A percentile compares a stretch with the other conserved stretches of the same genome.
Conservation (phyloP, 2,797 vertebrate genomes). For the Hypotaenidia philippensis region DNA sequence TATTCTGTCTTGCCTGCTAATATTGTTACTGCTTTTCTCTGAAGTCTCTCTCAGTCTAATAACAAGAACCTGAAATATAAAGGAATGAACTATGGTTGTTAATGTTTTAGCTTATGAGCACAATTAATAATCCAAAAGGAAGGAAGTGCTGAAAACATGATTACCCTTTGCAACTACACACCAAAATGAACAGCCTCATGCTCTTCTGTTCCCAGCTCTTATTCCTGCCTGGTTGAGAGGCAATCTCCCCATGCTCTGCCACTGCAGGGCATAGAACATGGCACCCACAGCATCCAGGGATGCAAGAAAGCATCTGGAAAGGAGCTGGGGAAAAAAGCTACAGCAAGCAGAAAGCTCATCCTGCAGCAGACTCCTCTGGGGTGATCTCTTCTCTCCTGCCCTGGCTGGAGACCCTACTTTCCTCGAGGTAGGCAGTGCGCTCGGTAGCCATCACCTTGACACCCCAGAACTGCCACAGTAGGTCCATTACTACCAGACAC, state of each 20-base stretch:
- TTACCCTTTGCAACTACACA: neutral
- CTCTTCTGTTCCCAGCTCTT: neutral
- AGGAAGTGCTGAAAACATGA: neutral
- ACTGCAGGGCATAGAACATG: neutral
- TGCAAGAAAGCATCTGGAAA: neutral
- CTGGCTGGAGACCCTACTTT: neutral
- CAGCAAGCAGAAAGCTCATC: neutral
- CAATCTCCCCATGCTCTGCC: neutral
- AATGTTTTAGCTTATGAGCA: conserved; percentile 6
- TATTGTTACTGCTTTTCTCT: conserved; percentile 33
- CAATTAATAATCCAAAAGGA: conserved; percentile 28
- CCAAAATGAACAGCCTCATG: neutral
- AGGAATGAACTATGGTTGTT: conserved; percentile 2
- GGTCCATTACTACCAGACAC: neutral
- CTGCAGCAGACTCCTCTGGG: neutral
- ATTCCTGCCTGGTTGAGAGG: neutral
- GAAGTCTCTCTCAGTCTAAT: conserved; percentile 26
- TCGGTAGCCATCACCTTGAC: neutral
- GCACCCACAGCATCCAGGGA: neutral
- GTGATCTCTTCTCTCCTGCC: neutral
- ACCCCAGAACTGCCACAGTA: neutral
- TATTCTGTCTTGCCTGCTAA: conserved; percentile 55
- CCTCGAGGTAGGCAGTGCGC: neutral
- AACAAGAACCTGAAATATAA: conserved; percentile 35
- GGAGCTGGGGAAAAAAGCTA: neutral